Conservation (phyloP, 2,113 vertebrate genomes). For the Sapayoa aenigma region DNA sequence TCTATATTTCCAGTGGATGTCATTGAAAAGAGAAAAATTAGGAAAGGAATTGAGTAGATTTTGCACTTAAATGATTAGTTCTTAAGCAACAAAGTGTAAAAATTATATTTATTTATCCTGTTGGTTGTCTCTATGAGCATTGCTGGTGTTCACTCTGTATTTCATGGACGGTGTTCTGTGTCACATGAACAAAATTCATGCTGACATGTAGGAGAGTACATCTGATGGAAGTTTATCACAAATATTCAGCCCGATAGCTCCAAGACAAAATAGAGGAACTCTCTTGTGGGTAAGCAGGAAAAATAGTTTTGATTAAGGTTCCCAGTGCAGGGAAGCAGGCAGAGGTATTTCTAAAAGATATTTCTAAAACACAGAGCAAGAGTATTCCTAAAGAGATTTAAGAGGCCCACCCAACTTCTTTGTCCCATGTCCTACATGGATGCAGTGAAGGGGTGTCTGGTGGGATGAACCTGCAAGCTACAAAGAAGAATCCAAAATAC, state of each 20-base stretch:
- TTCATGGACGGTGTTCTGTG: background rate
- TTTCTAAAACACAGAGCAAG: background rate
- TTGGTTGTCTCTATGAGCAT: background rate
- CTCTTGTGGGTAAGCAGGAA: background rate
- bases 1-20: background rate
- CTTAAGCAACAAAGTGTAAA: background rate
- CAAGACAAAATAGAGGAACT: background rate
- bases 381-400: background rate
- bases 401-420: background rate
- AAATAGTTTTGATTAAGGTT: background rate
- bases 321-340: background rate
- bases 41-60: background rate
- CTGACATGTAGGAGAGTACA: background rate
- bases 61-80: background rate
- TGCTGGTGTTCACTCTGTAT: background rate
- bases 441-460: background rate
- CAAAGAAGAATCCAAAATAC: background rate
- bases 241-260: background rate
- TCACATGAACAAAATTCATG: background rate
- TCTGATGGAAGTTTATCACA: background rate
- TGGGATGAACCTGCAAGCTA: background rate
- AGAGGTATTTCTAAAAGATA: background rate
- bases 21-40: background rate
- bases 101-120: background rate
- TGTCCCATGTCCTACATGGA: background rate